Conservation (phyloP, 2,888 invertebrate genomes). For the Willowsia nigromaculata region DNA sequence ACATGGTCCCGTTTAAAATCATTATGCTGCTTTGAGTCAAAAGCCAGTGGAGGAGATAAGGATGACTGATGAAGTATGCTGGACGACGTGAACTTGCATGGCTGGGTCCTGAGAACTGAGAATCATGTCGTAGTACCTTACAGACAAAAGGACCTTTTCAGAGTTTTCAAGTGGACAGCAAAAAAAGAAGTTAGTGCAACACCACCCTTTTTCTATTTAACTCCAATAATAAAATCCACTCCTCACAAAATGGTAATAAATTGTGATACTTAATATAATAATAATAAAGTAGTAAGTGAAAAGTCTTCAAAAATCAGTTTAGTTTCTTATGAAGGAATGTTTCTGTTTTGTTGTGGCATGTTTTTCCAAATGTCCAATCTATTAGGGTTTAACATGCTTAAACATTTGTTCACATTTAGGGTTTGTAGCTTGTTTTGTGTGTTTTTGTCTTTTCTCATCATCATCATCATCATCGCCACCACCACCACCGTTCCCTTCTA, state of each 20-base stretch:
- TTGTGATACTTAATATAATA: constrained; percentile 28
- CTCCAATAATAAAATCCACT: constrained; percentile 15
- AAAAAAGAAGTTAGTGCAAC: background rate
- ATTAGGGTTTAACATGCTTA: constrained; percentile 44
- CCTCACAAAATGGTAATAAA: constrained; percentile 25
- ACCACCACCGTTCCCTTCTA: background rate
- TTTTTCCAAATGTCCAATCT: constrained; percentile 12
- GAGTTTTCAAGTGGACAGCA: background rate
- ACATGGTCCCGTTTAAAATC: background rate
- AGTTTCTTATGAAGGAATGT: background rate
- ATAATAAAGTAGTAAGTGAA: constrained; percentile 22
- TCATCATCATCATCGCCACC: background rate
- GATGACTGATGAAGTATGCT: constrained; percentile 1
- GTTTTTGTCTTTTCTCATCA: background rate
- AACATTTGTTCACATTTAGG: constrained; percentile 48
- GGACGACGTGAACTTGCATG: background rate
- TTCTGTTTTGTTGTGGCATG: constrained; percentile 48
- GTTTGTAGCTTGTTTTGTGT: background rate
- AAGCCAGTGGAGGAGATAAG: constrained; percentile 1
- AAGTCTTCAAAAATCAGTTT: background rate
- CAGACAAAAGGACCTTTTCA: constrained; percentile 2
- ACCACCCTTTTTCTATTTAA: background rate
- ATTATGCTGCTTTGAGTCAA: background rate
- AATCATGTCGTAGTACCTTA: background rate
- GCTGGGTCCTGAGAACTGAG: background rate